Percentiles rank a stretch among this genome's conserved stretches.
Evolutionary conservation across 1,140 invertebrate genomes (phyloP).

Genomic region (Dreissena polymorpha): DNA sequence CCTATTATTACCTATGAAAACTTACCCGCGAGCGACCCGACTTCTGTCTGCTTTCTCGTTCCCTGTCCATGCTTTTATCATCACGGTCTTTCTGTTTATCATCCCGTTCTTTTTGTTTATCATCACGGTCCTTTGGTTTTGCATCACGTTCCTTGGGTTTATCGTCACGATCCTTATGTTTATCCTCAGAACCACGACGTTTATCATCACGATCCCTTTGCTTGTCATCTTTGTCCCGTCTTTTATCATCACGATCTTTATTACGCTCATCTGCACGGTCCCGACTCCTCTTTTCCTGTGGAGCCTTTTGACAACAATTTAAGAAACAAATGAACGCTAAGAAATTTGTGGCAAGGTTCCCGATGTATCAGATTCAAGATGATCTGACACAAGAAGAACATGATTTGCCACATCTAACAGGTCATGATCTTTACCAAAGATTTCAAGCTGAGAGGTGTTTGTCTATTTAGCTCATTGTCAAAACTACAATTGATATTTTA

Average conservation of each 20-base stretch:
- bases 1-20: not conserved
- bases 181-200: constrained; percentile 47
- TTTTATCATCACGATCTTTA: constrained; percentile 55
- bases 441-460: too few species aligned
- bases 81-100: constrained; percentile 40
- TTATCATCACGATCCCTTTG: constrained; percentile 47
- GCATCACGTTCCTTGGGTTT: constrained; percentile 52
- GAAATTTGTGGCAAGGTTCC: not conserved
- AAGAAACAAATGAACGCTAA: not conserved
- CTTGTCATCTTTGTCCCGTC: constrained; percentile 56
- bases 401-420: too few species aligned
- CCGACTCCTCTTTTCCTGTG: constrained; percentile 57
- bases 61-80: constrained; percentile 11
- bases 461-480: too few species aligned
- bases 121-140: constrained; percentile 54
- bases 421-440: too few species aligned
- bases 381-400: too few species aligned
- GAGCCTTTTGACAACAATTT: not conserved
- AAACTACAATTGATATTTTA: too few species aligned
- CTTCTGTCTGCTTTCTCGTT: constrained; percentile 37
- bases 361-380: too few species aligned
- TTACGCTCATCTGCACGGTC: constrained; percentile 29
- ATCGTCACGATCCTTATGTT: constrained; percentile 51
- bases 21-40: constrained; percentile 40
- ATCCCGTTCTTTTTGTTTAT: constrained; percentile 55